Conservation (phyloP, 2,113 vertebrate genomes). For the Callochromis pleurospilus region DNA sequence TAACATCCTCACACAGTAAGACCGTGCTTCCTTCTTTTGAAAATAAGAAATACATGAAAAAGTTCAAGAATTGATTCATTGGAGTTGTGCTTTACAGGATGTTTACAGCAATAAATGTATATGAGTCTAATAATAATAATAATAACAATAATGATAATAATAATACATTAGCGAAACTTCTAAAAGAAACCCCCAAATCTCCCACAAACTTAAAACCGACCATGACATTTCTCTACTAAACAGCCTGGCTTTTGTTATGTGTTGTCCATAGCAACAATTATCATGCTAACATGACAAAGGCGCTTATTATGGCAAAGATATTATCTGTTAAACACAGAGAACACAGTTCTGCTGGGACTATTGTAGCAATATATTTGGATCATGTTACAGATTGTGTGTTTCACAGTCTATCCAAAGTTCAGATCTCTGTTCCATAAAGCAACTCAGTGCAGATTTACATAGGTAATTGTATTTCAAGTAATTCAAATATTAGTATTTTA, state of each 20-base stretch:
- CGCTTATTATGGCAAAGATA: not conserved
- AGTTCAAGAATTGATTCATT: not conserved
- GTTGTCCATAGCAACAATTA: not conserved
- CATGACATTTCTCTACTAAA: not conserved
- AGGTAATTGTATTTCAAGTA: not conserved
- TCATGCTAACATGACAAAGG: not conserved
- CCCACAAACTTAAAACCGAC: not conserved
- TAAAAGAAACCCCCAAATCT: not conserved
- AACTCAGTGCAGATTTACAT: not conserved
- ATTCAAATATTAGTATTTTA: not conserved
- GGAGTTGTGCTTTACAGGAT: not conserved
- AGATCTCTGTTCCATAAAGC: not conserved
- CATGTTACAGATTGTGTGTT: not conserved
- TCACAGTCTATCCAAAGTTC: not conserved
- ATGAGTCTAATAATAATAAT: not conserved
- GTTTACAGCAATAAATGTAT: not conserved
- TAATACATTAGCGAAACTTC: not conserved
- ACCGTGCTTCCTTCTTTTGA: not conserved
- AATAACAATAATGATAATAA: not conserved
- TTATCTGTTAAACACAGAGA: not conserved
- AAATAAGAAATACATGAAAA: not conserved
- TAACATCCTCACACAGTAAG: not conserved
- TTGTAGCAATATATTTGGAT: not conserved
- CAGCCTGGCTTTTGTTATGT: not conserved
- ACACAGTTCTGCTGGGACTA: not conserved